phyloP scores from a whole-genome alignment of 1,140 invertebrate genomes.

The Lutraria rhynchaena region DNA sequence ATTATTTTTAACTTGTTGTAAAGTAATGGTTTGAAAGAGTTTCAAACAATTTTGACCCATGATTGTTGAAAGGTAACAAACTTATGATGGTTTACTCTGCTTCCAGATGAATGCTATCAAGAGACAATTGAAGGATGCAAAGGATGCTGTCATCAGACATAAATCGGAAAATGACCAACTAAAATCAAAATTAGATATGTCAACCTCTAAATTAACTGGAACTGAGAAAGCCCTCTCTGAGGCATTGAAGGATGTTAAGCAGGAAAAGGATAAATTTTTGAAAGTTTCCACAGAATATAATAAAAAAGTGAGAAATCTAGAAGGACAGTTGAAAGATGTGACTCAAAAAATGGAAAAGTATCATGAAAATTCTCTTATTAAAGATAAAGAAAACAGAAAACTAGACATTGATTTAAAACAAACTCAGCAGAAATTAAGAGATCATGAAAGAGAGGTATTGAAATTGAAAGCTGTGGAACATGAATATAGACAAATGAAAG shows the following conservation, averaged over 20 bases:
- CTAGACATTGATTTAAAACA: conserved; percentile 73
- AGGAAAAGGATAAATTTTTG: conserved; percentile 76
- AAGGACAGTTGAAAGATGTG: conserved; percentile 72
- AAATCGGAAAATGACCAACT: conserved; percentile 75
- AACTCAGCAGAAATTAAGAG: conserved; percentile 69
- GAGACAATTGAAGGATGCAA: conserved; percentile 76
- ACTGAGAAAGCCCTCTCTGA: conserved; percentile 78
- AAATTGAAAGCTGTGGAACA: conserved; percentile 76
- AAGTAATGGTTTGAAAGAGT: too few species aligned
- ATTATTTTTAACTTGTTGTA: too few species aligned
- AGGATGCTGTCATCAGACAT: conserved; percentile 73
- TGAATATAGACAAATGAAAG: conserved; percentile 75
- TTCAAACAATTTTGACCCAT: too few species aligned
- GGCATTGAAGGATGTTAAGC: conserved; percentile 75
- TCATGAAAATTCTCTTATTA: conserved; percentile 67
- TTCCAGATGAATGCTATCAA: conserved; percentile 74
- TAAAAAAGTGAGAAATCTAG: conserved; percentile 72
- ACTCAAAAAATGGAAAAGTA: conserved; percentile 72
- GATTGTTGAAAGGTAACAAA: too few species aligned
- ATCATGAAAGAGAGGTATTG: conserved; percentile 75
- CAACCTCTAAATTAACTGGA: conserved; percentile 75
- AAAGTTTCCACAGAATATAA: conserved; percentile 78
- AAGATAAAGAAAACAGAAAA: conserved; percentile 75
- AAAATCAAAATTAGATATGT: conserved; percentile 78
- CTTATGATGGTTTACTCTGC: conserved; percentile 7